A percentile compares a stretch with the other conserved stretches of the same genome.
phyloP scores from a whole-genome alignment of 2,797 vertebrate species.

The Phoeniculus purpureus region DNA sequence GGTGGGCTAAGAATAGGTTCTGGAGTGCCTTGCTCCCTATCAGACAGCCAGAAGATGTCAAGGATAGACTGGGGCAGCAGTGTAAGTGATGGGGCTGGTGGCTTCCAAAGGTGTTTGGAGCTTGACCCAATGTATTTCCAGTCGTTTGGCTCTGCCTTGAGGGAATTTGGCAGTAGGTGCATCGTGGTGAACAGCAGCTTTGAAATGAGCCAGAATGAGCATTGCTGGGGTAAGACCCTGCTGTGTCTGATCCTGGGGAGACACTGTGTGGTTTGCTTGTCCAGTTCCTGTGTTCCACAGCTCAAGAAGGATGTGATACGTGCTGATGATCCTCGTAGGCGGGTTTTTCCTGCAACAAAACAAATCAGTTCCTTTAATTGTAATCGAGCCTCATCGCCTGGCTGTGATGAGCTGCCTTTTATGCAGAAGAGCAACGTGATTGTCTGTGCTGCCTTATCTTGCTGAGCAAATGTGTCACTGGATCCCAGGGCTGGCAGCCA shows the following conservation, averaged over 20 bases:
- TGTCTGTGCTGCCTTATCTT: neutral
- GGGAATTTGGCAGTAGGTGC: neutral
- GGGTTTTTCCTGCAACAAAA: neutral
- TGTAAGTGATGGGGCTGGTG: neutral
- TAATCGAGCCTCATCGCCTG: neutral
- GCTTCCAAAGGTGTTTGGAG: neutral
- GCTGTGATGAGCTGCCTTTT: conserved; percentile 8
- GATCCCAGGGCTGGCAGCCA: conserved; percentile 41
- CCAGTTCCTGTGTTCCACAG: neutral
- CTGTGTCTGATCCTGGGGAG: neutral
- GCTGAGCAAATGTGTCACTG: neutral
- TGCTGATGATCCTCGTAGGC: neutral
- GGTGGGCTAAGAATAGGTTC: neutral
- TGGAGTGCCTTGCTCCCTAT: neutral
- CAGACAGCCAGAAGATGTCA: neutral
- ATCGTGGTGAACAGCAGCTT: neutral
- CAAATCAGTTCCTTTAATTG: neutral
- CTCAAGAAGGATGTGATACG: neutral
- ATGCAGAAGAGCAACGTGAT: neutral
- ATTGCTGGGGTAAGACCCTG: neutral
- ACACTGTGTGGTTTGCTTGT: neutral
- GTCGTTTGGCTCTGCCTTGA: neutral
- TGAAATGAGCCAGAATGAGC: neutral
- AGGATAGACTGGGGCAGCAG: neutral
- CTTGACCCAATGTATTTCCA: neutral